These are phyloP conservation scores for Diploscapter pachys DNA, from an alignment of 1,140 invertebrate genomes.

Conservation along the genomic window DNA sequence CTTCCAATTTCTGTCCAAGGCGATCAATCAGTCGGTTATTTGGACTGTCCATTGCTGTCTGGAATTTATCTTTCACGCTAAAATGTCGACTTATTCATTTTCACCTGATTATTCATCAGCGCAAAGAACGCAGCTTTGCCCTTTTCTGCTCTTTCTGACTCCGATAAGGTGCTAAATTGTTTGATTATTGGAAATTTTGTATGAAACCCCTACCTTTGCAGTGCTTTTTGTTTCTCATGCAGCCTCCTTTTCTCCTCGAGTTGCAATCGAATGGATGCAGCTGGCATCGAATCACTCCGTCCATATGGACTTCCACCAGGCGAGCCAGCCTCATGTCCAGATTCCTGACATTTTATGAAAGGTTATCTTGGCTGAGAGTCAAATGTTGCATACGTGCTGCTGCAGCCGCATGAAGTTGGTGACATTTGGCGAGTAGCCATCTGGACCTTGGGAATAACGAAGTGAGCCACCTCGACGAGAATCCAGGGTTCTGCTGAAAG, in stretches of 20 bases:
- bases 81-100: conserved; percentile 61
- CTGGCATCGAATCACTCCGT: conserved; percentile 28
- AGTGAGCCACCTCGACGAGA: background rate
- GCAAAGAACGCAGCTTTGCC: conserved; percentile 87
- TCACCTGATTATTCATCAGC: conserved; percentile 70
- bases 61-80: no score
- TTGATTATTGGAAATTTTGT: no score
- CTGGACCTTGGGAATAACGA: conserved; percentile 1
- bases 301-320: conserved; percentile 10
- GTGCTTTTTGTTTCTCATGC: conserved; percentile 74
- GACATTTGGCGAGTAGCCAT: conserved; percentile 1
- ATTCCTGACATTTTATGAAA: no score
- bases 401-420: conserved; percentile 8
- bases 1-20: no score
- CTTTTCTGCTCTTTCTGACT: conserved; percentile 80
- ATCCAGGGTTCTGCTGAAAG: background rate
- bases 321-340: conserved; percentile 12
- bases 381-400: no score
- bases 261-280: conserved; percentile 80
- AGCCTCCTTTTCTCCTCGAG: conserved; percentile 82
- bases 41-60: no score
- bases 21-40: no score
- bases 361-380: no score
- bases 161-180: conserved; percentile 66
- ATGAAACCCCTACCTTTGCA: conserved; percentile 66